Evolutionary conservation across 2,888 invertebrate species (phyloP), one percentile per base, ranked within the genome.

Genomic region (Himalopsyche anomala): DNA sequence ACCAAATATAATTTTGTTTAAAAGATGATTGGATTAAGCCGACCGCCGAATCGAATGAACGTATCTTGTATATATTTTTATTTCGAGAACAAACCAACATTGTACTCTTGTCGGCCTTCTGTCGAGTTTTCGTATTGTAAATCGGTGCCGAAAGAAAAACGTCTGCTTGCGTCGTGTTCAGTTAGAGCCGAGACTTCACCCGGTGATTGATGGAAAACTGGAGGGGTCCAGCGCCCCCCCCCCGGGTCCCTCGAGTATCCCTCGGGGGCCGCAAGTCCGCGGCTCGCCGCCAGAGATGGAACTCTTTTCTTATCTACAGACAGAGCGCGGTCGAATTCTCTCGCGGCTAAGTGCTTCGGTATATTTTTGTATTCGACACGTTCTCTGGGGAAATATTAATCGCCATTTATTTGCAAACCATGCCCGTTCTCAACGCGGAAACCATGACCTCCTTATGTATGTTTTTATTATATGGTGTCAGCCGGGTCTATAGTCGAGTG

Each of bases 251-350:
- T 28, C 62, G 19, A 62, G 62, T 62, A 28, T 28, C 62, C 62
- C 62, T 62, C n/a, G 62, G 62, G 62, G 62, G 62, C 62, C 62
- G 19, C 62, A 62, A 62, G 62, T 62, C 62, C 62, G 62, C 62
- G 62, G 62, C 62, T 62, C 62, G 62, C 62, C 62, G 15, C n/a
- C 62, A 11, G 19, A 62, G 62, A 62, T 62, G 62, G 11, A 62
- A 11, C n/a, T 19, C 62, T 62, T 62, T 62, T 11, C 19, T 62
- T 62, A 62, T 62, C 62, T 62, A n/a, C 28, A 62, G 19, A 62
- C 62, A 19, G 28, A 62, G 11, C 62, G 56, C 56, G 62, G 19
- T 62, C 19, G 62, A 62, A 62, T 62, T 62, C 19, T 62, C 62
- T 19, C 62, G 8, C 62, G 28, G 62, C 8, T 62, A 62, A 62